phyloP scores from a whole-genome alignment of 1,140 invertebrate species.

The Colletes latitarsis region DNA sequence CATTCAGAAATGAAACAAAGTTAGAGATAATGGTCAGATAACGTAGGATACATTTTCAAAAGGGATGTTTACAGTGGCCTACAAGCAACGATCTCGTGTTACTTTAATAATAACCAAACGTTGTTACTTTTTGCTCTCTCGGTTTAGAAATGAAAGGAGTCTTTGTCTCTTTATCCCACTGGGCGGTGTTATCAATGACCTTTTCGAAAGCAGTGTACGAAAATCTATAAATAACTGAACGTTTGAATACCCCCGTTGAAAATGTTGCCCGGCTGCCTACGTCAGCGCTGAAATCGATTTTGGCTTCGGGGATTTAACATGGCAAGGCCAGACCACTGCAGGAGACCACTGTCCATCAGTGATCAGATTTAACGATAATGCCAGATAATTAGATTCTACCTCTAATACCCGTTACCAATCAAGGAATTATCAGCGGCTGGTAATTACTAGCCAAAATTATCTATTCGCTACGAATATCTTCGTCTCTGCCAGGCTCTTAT shows the following conservation, averaged over 20 bases:
- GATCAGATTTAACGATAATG: constrained; percentile 77
- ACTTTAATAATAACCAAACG: no score
- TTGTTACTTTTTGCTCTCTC: no score
- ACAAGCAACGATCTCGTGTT: no score
- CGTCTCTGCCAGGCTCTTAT: constrained; percentile 55
- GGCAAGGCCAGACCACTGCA: constrained; percentile 29
- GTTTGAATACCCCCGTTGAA: background rate
- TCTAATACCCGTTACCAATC: constrained; percentile 76
- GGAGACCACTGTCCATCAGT: constrained; percentile 72
- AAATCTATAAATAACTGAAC: background rate
- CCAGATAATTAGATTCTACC: constrained; percentile 75
- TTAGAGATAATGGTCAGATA: no score
- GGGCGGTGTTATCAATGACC: background rate
- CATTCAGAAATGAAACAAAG: no score
- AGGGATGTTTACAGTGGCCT: no score
- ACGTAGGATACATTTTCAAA: no score
- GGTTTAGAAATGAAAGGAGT: no score
- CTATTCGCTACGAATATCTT: constrained; percentile 70
- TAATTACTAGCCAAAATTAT: constrained; percentile 77
- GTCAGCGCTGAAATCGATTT: constrained; percentile 61
- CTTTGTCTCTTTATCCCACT: no score
- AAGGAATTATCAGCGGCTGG: constrained; percentile 73
- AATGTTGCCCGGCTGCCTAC: background rate
- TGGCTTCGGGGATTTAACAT: constrained; percentile 43
- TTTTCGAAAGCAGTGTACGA: background rate